Conservation (phyloP, 2,797 vertebrate genomes). For the Varecia variegata region DNA sequence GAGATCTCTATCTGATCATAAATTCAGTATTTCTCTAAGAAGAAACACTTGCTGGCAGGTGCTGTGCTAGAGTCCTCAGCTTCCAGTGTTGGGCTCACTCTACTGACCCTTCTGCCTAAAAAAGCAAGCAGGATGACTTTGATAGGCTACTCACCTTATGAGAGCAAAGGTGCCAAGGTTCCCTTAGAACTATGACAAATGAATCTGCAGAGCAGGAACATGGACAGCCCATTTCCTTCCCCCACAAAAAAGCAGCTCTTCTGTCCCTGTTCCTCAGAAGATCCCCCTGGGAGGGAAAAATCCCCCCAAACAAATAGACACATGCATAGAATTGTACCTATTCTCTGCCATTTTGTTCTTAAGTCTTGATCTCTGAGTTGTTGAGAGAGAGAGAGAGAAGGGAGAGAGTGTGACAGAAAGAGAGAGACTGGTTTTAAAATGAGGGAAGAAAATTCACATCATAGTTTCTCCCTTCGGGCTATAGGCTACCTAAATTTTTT, state of each 20-base stretch:
- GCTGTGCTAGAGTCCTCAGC: background rate
- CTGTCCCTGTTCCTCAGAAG: background rate
- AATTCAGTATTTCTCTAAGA: background rate
- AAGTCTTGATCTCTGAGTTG: constrained; percentile 12
- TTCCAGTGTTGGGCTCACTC: background rate
- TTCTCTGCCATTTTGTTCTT: background rate
- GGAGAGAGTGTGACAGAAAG: background rate
- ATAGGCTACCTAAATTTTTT: background rate
- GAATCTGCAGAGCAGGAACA: background rate
- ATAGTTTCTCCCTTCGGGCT: background rate
- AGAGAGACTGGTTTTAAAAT: background rate
- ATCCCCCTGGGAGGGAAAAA: background rate
- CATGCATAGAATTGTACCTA: background rate
- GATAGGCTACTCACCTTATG: background rate
- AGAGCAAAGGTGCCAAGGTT: background rate
- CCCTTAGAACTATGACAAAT: background rate
- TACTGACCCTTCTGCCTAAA: background rate
- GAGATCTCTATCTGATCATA: background rate
- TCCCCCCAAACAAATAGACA: background rate
- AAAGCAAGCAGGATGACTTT: background rate
- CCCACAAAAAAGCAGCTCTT: background rate
- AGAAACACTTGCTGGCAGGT: background rate
- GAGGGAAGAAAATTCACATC: background rate
- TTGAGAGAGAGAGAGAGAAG: background rate
- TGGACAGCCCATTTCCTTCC: background rate